Evolutionary conservation across 2,888 invertebrate genomes (phyloP), one percentile per base, ranked within the genome.

Genomic region (Ypsolopha scabrella): DNA sequence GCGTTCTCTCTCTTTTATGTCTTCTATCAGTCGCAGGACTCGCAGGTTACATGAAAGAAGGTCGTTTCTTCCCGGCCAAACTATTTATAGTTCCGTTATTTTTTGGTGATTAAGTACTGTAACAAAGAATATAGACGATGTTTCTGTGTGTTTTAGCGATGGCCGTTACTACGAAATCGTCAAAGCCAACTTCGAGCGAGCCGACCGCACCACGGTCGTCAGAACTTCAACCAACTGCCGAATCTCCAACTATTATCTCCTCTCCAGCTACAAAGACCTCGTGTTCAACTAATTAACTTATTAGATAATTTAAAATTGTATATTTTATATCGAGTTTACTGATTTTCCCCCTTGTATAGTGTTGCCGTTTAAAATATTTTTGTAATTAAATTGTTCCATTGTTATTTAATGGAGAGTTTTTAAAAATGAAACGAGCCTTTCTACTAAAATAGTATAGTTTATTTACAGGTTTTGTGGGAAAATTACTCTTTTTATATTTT

Each of bases 141-240:
- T 24, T 24, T 4, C 4, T 24, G 2, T 24, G 24, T 24, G 24
- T 87, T 86, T 48, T 80, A 96, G 98, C 70, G 99, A 99, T 75
- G 99, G 99, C 1, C 94, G 99, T 54, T 99, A 99, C 81, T 99
- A 98, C 75, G 99, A 99, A 83, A 94, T 99, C 60, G 98, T 98
- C 38, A 98, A 99, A 78, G 99, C 99, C 0, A 99, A 99, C 85
- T 99, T 99, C 78, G 99, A 99, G 81, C 90, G 99, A 64, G 99
- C 99, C 0, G 99, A 99, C 80, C 90, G 99, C 59, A 91, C 92
- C 61, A 98, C 98, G 0, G 98, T 99, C 8, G 99, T 99, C 0
- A 89, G 99, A 53, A 98, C 99, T 2, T 95, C 97, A 3, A 99
- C 97, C 56, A 98, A 96, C 83, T 99, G 98, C 75, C 89, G 94